Evolutionary conservation across 2,797 vertebrate species (phyloP).

Genomic region (Anas bahamensis): DNA sequence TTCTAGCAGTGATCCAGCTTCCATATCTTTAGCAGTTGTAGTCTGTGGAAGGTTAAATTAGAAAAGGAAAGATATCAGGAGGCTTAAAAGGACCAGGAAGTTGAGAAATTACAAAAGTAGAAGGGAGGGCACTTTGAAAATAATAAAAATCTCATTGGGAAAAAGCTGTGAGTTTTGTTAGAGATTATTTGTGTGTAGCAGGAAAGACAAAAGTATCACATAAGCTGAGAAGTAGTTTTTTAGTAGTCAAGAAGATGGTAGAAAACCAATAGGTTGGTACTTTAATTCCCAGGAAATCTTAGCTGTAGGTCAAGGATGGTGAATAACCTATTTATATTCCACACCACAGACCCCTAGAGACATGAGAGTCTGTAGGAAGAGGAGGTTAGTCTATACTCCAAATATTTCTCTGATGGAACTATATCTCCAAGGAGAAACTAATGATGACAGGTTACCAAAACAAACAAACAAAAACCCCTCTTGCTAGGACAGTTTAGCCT

Average conservation of each 20-base stretch:
- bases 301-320: neutral
- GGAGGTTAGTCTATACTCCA: neutral
- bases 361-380: neutral
- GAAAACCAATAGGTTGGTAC: neutral
- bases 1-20: neutral
- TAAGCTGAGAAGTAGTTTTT: neutral
- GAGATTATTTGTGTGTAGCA: neutral
- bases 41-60: neutral
- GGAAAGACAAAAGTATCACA: neutral
- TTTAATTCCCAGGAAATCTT: neutral
- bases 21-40: neutral
- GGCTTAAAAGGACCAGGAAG: neutral
- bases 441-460: neutral
- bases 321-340: neutral
- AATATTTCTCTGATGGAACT: neutral
- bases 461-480: neutral
- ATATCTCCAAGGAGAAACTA: neutral
- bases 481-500: neutral
- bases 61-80: neutral
- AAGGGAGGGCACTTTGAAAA: neutral
- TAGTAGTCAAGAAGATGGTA: neutral
- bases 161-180: neutral
- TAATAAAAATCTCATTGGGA: neutral
- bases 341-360: neutral
- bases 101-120: neutral